phyloP scores from a whole-genome alignment of 2,888 invertebrate genomes.

The Chalcosyrphus nemorum region DNA sequence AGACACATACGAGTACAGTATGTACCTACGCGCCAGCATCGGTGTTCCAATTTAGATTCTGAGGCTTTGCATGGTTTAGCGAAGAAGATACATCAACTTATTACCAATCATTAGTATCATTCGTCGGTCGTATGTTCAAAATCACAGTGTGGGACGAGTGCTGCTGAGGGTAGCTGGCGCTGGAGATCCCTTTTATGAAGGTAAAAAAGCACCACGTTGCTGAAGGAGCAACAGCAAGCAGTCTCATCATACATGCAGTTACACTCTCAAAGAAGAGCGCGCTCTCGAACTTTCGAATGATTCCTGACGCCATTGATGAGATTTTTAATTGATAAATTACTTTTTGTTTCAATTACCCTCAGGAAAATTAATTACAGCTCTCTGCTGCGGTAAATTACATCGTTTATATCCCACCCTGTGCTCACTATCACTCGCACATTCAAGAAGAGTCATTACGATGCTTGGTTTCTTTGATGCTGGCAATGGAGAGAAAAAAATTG shows the following conservation, averaged over 20 bases:
- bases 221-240: too few species aligned
- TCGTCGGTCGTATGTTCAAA: conserved; percentile 32
- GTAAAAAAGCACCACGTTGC: neutral
- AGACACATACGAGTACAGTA: neutral
- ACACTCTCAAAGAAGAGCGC: neutral
- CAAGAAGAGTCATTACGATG: neutral
- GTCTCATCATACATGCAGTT: neutral
- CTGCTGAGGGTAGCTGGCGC: neutral
- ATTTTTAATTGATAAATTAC: conserved; percentile 73
- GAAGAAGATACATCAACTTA: conserved; percentile 48
- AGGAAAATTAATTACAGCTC: conserved; percentile 67
- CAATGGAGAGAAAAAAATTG: neutral
- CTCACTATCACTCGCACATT: neutral
- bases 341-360: conserved; percentile 69
- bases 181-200: neutral
- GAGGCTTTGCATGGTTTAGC: neutral
- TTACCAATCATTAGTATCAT: conserved; percentile 69
- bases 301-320: conserved; percentile 64
- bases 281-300: conserved; percentile 58
- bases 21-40: neutral
- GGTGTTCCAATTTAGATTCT: neutral
- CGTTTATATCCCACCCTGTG: conserved; percentile 23
- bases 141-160: conserved; percentile 33
- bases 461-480: conserved; percentile 6
- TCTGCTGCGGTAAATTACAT: conserved; percentile 60